Evolutionary conservation across 2,888 invertebrate genomes (phyloP).

Genomic region (Parapristionchus giblindavisi): DNA sequence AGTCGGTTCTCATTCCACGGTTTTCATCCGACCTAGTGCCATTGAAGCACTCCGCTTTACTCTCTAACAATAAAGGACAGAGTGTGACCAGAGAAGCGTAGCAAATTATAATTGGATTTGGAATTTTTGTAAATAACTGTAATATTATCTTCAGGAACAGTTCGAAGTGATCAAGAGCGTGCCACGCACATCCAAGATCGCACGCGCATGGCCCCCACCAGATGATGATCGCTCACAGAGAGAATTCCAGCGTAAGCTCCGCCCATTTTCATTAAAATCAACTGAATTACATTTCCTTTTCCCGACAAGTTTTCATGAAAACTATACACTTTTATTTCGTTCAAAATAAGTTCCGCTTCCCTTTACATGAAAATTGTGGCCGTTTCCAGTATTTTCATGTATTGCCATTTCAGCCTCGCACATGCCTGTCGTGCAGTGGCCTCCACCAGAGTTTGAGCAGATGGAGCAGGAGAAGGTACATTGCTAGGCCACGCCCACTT

Average conservation of each 20-base stretch:
- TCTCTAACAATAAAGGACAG: too few species aligned
- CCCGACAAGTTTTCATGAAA: too few species aligned
- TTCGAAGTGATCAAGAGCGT: conserved; percentile 22
- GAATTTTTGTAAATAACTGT: background rate
- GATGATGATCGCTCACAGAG: conserved; percentile 44
- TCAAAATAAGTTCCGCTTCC: background rate
- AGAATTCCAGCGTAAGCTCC: conserved; percentile 37
- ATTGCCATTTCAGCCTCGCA: conserved; percentile 41
- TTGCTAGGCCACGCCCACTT: too few species aligned
- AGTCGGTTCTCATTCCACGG: background rate
- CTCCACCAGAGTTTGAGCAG: conserved; percentile 65
- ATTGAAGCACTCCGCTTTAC: too few species aligned
- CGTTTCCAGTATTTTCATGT: too few species aligned
- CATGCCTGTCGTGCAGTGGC: conserved; percentile 65
- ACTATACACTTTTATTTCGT: too few species aligned
- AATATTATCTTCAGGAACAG: conserved; percentile 16
- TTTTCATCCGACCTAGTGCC: too few species aligned
- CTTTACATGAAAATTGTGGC: background rate
- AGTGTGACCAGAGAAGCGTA: too few species aligned
- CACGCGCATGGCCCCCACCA: conserved; percentile 62
- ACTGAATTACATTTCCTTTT: too few species aligned
- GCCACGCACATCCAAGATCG: conserved; percentile 48
- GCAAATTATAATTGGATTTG: background rate
- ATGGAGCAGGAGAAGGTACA: conserved; percentile 57
- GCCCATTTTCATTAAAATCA: too few species aligned